Evolutionary conservation across 2,113 vertebrate genomes (phyloP).

Genomic region (Erythrocercus mccallii): DNA sequence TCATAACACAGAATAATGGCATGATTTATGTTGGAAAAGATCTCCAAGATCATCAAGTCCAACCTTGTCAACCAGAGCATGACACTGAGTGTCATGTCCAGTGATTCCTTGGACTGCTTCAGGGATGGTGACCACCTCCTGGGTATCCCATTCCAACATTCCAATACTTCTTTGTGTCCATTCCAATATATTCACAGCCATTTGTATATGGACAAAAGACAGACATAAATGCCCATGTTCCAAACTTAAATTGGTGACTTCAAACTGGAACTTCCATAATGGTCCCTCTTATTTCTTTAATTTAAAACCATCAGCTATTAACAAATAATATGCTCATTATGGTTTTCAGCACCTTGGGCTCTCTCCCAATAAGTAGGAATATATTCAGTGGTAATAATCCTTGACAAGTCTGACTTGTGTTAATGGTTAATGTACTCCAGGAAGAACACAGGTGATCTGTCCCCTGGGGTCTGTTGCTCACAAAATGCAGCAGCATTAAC

Average conservation of each 20-base stretch:
- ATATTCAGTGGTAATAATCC: not conserved
- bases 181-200: not conserved
- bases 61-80: not conserved
- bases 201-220: not conserved
- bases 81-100: not conserved
- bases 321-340: not conserved
- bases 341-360: not conserved
- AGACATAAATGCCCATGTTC: not conserved
- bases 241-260: not conserved
- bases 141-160: not conserved
- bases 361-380: not conserved
- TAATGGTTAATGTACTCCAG: conserved; percentile 1
- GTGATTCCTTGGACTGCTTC: not conserved
- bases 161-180: not conserved
- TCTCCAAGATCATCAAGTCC: not conserved
- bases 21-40: not conserved
- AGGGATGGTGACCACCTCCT: not conserved
- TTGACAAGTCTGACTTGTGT: not conserved
- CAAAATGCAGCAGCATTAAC: not conserved
- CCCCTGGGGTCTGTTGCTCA: not conserved
- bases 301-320: not conserved
- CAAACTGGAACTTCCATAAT: not conserved
- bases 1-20: not conserved
- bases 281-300: not conserved
- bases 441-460: not conserved